These are phyloP conservation scores for Platalea minor DNA, from an alignment of 2,797 vertebrate species.

Conservation along the genomic window DNA sequence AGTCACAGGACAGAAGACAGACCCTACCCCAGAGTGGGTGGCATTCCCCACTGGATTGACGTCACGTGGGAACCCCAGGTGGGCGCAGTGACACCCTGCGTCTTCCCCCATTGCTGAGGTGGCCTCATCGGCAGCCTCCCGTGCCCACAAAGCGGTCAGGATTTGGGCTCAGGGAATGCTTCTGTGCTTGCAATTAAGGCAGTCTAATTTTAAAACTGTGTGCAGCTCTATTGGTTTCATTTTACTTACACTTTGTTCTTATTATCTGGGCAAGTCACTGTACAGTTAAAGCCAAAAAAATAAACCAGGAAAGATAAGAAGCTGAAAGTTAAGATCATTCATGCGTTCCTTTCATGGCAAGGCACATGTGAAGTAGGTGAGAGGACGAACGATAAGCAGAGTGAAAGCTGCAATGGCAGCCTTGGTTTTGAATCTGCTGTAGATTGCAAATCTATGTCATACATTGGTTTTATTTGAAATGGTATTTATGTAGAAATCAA, in stretches of 20 bases:
- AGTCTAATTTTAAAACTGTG: not conserved
- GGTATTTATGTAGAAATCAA: not conserved
- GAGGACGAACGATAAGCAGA: conserved; percentile 12
- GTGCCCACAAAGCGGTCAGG: not conserved
- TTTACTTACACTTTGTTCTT: conserved; percentile 51
- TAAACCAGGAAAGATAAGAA: not conserved
- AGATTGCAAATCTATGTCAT: not conserved
- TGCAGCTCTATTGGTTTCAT: conserved; percentile 2
- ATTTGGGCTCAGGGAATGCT: not conserved
- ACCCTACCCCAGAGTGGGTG: not conserved
- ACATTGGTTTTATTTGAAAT: not conserved
- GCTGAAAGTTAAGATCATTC: not conserved
- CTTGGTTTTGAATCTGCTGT: not conserved
- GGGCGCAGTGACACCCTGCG: not conserved
- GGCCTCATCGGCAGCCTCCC: not conserved
- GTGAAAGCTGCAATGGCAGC: not conserved
- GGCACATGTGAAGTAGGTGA: not conserved
- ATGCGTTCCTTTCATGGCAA: not conserved
- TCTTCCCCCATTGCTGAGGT: not conserved
- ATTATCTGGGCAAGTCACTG: conserved; percentile 5
- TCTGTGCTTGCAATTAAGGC: not conserved
- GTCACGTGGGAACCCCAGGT: not conserved
- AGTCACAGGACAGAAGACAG: not conserved
- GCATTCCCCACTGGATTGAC: accelerated
- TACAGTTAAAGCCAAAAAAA: not conserved